Percentiles rank a stretch among this genome's conserved stretches.
Conservation (phyloP, 2,797 vertebrate species). For the Brachymystax lenok region DNA sequence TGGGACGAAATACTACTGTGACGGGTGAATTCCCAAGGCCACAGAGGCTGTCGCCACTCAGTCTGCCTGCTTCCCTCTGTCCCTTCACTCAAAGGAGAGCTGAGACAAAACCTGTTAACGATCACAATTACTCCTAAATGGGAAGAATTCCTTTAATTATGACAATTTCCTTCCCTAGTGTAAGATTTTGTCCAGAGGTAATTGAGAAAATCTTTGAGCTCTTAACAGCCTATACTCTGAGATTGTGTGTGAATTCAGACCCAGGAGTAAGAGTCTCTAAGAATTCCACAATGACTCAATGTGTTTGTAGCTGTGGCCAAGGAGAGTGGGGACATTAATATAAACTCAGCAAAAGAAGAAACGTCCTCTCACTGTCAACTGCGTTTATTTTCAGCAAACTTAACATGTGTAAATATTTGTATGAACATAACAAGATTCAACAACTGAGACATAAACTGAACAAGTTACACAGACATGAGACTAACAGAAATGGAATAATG, state of each 20-base stretch:
- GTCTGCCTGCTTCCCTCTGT: not conserved
- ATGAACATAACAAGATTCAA: too few species aligned
- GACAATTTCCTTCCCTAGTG: not conserved
- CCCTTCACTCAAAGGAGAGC: not conserved
- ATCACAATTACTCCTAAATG: not conserved
- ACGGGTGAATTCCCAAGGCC: not conserved
- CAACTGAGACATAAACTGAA: too few species aligned
- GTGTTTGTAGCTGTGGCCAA: constrained; percentile 51
- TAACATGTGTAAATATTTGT: too few species aligned
- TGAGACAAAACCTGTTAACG: not conserved
- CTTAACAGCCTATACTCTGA: not conserved
- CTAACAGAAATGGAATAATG: too few species aligned
- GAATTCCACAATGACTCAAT: constrained; percentile 59
- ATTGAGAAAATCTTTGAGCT: not conserved
- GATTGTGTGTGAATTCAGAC: constrained; percentile 1
- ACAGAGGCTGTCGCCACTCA: not conserved
- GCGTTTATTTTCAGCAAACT: too few species aligned
- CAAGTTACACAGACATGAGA: too few species aligned
- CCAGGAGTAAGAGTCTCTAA: constrained; percentile 20
- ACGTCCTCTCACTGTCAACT: too few species aligned
- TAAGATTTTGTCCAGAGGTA: not conserved
- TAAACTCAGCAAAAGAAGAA: too few species aligned
- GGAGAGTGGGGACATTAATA: constrained; percentile 25
- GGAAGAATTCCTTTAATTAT: not conserved
- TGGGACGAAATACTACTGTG: constrained; percentile 18